These are phyloP conservation scores for Melieria picta DNA, from an alignment of 2,888 invertebrate species.

Conservation along the genomic window DNA sequence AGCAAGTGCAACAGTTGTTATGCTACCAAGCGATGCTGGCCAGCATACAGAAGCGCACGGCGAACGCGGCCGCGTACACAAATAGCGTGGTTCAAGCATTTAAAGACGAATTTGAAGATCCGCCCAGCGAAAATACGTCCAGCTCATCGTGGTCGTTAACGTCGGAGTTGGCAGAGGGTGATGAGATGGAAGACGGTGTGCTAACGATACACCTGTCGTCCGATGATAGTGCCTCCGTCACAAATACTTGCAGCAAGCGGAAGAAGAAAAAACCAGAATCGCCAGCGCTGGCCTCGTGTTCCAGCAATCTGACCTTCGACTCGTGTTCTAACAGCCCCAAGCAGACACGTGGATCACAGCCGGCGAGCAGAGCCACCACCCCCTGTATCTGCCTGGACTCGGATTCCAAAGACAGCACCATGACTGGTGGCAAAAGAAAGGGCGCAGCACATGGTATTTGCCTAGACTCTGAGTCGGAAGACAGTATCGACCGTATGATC, in stretches of 20 bases:
- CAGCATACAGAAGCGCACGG: not conserved
- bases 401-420: too few relatives aligned
- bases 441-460: too few relatives aligned
- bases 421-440: too few relatives aligned
- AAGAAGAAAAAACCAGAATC: not conserved
- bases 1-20: conserved; percentile 42
- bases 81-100: not conserved
- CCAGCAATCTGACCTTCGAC: too few relatives aligned
- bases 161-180: conserved; percentile 32
- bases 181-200: conserved; percentile 43
- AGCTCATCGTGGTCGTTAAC: conserved; percentile 14
- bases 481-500: too few relatives aligned
- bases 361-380: too few relatives aligned
- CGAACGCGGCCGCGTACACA: conserved; percentile 6
- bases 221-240: conserved; percentile 27
- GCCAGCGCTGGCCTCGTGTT: too few relatives aligned
- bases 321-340: too few relatives aligned
- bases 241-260: conserved; percentile 11
- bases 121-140: conserved; percentile 19
- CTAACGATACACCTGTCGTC: conserved; percentile 52
- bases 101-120: conserved; percentile 16
- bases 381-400: too few relatives aligned
- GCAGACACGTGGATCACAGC: too few relatives aligned
- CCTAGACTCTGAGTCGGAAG: too few relatives aligned
- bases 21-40: conserved; percentile 32